These are phyloP conservation scores for Babyrousa celebensis DNA, from an alignment of 2,797 vertebrate genomes.

Conservation along the genomic window DNA sequence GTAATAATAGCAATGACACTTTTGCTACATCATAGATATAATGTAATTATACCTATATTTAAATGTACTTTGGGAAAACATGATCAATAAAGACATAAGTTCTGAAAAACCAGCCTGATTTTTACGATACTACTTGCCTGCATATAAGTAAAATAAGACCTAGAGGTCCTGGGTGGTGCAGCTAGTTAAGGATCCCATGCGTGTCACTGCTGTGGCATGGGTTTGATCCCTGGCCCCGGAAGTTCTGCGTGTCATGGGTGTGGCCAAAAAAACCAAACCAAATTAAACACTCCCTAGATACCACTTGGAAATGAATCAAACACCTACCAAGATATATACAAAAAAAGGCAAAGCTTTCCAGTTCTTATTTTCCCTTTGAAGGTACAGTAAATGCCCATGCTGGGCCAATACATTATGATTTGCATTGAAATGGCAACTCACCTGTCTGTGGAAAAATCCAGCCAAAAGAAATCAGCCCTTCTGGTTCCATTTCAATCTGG, in stretches of 20 bases:
- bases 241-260: no score
- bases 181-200: no score
- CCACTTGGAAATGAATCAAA: slow-evolving; percentile 31
- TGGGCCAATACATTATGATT: neutral
- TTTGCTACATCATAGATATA: neutral
- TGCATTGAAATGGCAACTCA: slow-evolving; percentile 15
- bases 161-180: no score
- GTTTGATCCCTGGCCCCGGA: no score
- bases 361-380: slow-evolving; percentile 30
- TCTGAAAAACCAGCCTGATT: neutral
- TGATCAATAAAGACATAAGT: neutral
- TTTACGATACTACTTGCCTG: neutral
- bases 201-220: no score
- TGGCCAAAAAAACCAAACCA: neutral
- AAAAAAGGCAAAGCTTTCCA: slow-evolving; percentile 6
- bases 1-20: neutral
- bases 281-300: neutral
- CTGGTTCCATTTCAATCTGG: neutral
- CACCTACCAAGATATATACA: neutral
- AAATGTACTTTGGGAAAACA: slow-evolving; percentile 63
- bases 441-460: neutral
- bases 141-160: neutral
- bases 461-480: slow-evolving; percentile 41
- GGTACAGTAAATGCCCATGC: neutral
- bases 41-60: neutral